Evolutionary conservation across 1,140 invertebrate genomes (phyloP).

Genomic region (Psix sp.): DNA sequence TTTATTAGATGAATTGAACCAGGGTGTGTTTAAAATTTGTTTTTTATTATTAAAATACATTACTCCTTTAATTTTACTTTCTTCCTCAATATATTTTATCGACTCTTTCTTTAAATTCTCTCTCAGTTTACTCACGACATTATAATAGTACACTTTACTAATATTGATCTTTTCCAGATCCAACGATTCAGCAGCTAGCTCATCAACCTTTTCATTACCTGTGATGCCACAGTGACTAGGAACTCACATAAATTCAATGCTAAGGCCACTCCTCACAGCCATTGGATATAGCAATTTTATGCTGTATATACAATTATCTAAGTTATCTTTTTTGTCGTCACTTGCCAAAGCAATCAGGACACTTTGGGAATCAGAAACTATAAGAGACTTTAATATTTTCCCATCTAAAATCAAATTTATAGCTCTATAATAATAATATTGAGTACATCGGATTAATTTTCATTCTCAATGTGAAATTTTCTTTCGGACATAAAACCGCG

Average conservation of each 20-base stretch:
- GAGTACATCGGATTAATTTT: constrained; percentile 1
- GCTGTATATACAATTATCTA: not conserved
- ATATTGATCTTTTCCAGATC: not conserved
- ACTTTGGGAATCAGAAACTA: not conserved
- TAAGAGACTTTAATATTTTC: not conserved
- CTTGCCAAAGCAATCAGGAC: not conserved
- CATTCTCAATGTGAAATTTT: not conserved
- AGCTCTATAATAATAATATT: constrained; percentile 5
- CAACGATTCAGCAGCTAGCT: not conserved
- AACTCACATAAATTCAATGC: not conserved
- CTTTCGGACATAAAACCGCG: not conserved
- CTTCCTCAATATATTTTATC: not conserved
- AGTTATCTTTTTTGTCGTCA: not conserved
- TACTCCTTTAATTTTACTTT: not conserved
- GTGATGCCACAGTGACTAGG: constrained; percentile 4
- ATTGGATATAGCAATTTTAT: not conserved
- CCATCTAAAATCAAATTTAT: not conserved
- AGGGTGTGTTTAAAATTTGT: not conserved
- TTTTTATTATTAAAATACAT: not conserved
- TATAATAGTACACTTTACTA: not conserved
- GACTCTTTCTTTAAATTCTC: not conserved
- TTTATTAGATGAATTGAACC: not conserved
- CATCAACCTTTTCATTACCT: constrained; percentile 2
- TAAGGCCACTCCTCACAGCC: not conserved
- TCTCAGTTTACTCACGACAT: not conserved